Percentiles rank a stretch among this genome's conserved stretches.
These are phyloP conservation scores for Brachyptera putata DNA, from an alignment of 2,888 invertebrate genomes.

Conservation along the genomic window DNA sequence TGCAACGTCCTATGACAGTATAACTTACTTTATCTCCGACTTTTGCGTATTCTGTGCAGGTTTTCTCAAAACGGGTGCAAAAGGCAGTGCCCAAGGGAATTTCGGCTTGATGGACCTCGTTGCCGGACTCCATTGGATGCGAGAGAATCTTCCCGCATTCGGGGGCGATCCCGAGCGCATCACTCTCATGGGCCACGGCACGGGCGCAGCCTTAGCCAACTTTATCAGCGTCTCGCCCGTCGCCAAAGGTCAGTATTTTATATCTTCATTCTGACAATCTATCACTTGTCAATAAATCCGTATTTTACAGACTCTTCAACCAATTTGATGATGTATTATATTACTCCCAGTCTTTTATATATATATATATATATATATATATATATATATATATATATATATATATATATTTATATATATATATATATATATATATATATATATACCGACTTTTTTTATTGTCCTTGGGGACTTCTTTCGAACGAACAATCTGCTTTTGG, in stretches of 20 bases:
- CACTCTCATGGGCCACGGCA: slow-evolving; percentile 93
- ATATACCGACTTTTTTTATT: background rate
- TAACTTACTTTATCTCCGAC: too few species aligned
- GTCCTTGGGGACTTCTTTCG: background rate
- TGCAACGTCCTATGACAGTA: too few species aligned
- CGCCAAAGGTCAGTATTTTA: slow-evolving; percentile 69
- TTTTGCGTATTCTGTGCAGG: slow-evolving; percentile 57
- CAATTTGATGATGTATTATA: slow-evolving; percentile 10
- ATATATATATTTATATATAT: too few species aligned
- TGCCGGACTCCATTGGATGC: slow-evolving; percentile 94
- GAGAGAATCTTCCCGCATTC: slow-evolving; percentile 90
- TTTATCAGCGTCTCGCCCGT: slow-evolving; percentile 94
- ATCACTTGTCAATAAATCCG: background rate
- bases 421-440: too few species aligned
- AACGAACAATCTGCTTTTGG: background rate
- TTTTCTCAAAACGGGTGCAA: slow-evolving; percentile 85
- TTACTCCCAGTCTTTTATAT: background rate
- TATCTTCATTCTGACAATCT: background rate
- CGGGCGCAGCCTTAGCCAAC: slow-evolving; percentile 94
- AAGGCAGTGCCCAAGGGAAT: slow-evolving; percentile 85
- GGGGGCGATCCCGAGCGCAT: slow-evolving; percentile 92
- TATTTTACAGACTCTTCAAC: slow-evolving; percentile 2
- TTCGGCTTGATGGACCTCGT: slow-evolving; percentile 89
- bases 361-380: background rate
- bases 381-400: background rate